These are phyloP conservation scores for Paramisgurnus dabryanus DNA, from an alignment of 2,113 vertebrate genomes.

Conservation along the genomic window DNA sequence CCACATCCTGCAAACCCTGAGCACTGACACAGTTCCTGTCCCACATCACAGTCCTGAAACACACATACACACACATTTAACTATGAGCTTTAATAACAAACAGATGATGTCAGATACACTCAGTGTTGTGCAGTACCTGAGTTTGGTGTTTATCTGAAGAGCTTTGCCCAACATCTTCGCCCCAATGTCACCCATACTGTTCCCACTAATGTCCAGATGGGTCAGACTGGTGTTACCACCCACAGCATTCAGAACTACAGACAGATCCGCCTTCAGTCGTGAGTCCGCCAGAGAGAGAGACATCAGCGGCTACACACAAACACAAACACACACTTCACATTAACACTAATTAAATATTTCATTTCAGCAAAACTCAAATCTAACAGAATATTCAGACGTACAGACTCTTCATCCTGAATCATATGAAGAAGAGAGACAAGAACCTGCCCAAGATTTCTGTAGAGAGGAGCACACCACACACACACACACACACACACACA, in stretches of 20 bases:
- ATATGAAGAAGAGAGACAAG: slow-evolving; percentile 93
- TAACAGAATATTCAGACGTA: slow-evolving; percentile 70
- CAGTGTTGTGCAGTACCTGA: slow-evolving; percentile 76
- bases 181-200: slow-evolving; percentile 96
- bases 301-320: slow-evolving; percentile 80
- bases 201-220: slow-evolving; percentile 94
- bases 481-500: not conserved
- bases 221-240: slow-evolving; percentile 93
- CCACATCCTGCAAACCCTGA: slow-evolving; percentile 94
- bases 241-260: slow-evolving; percentile 92
- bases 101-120: too few species aligned
- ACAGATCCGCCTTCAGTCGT: slow-evolving; percentile 90
- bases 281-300: slow-evolving; percentile 95
- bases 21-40: slow-evolving; percentile 92
- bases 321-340: slow-evolving; percentile 20
- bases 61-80: slow-evolving; percentile 7
- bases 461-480: slow-evolving; percentile 29
- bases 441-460: slow-evolving; percentile 90
- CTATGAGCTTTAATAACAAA: not conserved
- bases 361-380: not conserved
- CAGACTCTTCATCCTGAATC: slow-evolving; percentile 98
- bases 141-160: slow-evolving; percentile 97
- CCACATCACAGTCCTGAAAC: slow-evolving; percentile 90
- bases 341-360: not conserved
- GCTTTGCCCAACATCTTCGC: slow-evolving; percentile 98